Evolutionary conservation across 2,797 vertebrate species (phyloP).

Genomic region (Cynodonichthys magdalenae): DNA sequence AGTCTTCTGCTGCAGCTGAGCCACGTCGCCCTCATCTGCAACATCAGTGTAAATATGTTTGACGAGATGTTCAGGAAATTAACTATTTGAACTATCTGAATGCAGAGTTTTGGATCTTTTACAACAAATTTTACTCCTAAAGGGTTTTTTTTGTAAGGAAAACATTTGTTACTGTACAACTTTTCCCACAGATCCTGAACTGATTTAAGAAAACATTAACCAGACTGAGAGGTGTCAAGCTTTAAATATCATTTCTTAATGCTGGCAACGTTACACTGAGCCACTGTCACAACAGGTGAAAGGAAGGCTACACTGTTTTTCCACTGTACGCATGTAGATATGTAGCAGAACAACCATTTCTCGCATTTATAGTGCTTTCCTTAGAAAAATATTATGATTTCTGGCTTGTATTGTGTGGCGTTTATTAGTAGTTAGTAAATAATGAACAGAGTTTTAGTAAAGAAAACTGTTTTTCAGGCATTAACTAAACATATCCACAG

Average conservation of each 20-base stretch:
- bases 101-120: neutral
- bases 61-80: slow-evolving; percentile 45
- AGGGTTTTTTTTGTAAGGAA: neutral
- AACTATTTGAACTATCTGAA: slow-evolving; percentile 27
- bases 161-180: slow-evolving; percentile 21
- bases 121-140: neutral
- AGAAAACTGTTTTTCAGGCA: slow-evolving; percentile 36
- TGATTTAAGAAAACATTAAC: slow-evolving; percentile 10
- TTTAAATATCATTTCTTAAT: slow-evolving; percentile 10
- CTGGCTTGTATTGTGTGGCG: slow-evolving; percentile 11
- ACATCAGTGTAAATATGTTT: slow-evolving; percentile 35
- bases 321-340: neutral
- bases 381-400: slow-evolving; percentile 5
- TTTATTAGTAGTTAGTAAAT: slow-evolving; percentile 37
- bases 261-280: slow-evolving; percentile 19
- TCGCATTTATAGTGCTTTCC: slow-evolving; percentile 25
- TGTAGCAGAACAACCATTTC: slow-evolving; percentile 16
- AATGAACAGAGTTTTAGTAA: slow-evolving; percentile 38
- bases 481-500: slow-evolving; percentile 56
- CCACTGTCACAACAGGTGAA: slow-evolving; percentile 6
- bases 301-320: slow-evolving; percentile 19
- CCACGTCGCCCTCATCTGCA: neutral
- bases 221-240: slow-evolving; percentile 15
- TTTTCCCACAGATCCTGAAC: slow-evolving; percentile 18
- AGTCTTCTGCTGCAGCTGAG: slow-evolving; percentile 34